phyloP scores from a whole-genome alignment of 1,140 invertebrate genomes.

The Aphidius gifuensis region DNA sequence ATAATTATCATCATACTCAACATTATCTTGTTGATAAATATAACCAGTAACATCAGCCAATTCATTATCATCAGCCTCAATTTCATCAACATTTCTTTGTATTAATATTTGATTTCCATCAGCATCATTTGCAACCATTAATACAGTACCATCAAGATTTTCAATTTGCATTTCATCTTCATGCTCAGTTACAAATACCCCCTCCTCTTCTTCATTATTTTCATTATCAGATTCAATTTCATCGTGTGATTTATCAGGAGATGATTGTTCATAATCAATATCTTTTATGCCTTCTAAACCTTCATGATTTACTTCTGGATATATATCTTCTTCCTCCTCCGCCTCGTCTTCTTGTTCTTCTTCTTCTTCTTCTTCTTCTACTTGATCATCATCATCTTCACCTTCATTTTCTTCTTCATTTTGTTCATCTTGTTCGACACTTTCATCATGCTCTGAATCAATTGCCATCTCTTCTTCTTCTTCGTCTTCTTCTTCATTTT shows the following conservation, averaged over 20 bases:
- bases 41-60: constrained; percentile 33
- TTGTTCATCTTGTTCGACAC: constrained; percentile 1
- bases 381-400: constrained; percentile 14
- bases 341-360: constrained; percentile 27
- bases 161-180: constrained; percentile 41
- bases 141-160: constrained; percentile 45
- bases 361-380: constrained; percentile 15
- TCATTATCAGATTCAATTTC: constrained; percentile 21
- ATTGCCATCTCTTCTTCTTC: constrained; percentile 24
- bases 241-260: constrained; percentile 8
- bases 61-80: constrained; percentile 43
- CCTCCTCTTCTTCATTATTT: constrained; percentile 24
- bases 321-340: background rate
- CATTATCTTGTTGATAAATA: constrained; percentile 29
- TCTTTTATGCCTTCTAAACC: constrained; percentile 1
- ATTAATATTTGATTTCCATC: constrained; percentile 53
- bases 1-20: constrained; percentile 23
- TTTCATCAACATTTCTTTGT: constrained; percentile 38
- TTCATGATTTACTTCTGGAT: constrained; percentile 20
- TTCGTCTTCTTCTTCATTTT: constrained; percentile 15
- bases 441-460: constrained; percentile 20
- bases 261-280: constrained; percentile 10
- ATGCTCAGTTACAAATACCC: constrained; percentile 33
- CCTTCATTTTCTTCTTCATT: constrained; percentile 12
- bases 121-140: constrained; percentile 47